Evolutionary conservation across 92 coral and sea anemone species (phyloP).

Genomic region (Desmophyllum pertusum): DNA sequence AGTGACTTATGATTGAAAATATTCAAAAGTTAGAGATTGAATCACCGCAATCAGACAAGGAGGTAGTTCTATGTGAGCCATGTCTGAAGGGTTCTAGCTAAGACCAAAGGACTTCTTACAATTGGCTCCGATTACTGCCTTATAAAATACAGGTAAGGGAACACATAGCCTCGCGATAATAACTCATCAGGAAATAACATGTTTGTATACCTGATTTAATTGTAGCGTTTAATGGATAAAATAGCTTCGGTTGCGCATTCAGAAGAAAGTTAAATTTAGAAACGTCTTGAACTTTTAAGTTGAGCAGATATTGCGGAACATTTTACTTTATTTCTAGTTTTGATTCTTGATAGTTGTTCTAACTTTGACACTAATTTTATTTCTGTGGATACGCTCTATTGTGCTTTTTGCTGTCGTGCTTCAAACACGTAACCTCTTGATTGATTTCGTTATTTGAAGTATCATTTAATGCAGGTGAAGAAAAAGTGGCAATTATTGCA

Average conservation of each 20-base stretch:
- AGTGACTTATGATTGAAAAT: conserved; percentile 67
- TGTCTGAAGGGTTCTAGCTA: conserved; percentile 24
- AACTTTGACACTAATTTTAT: neutral
- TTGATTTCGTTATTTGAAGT: neutral
- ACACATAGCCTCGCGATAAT: neutral
- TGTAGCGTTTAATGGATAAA: neutral
- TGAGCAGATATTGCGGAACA: neutral
- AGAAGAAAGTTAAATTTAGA: neutral
- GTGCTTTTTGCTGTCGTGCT: neutral
- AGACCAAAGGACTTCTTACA: conserved; percentile 28
- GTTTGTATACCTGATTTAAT: neutral
- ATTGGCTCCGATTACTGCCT: conserved; percentile 31
- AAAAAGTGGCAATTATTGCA: neutral
- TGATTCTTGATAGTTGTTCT: neutral
- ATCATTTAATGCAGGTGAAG: neutral
- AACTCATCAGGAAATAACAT: neutral
- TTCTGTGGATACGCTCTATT: neutral
- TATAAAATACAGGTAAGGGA: conserved; percentile 28
- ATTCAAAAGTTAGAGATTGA: conserved; percentile 44
- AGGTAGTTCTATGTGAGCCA: conserved; percentile 23
- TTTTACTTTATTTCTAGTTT: neutral
- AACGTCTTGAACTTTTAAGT: neutral
- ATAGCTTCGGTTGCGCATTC: neutral
- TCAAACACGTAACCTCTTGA: neutral
- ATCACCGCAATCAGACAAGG: conserved; percentile 28